Conservation (phyloP, 2,797 vertebrate species). For the Psittacula derbiana region DNA sequence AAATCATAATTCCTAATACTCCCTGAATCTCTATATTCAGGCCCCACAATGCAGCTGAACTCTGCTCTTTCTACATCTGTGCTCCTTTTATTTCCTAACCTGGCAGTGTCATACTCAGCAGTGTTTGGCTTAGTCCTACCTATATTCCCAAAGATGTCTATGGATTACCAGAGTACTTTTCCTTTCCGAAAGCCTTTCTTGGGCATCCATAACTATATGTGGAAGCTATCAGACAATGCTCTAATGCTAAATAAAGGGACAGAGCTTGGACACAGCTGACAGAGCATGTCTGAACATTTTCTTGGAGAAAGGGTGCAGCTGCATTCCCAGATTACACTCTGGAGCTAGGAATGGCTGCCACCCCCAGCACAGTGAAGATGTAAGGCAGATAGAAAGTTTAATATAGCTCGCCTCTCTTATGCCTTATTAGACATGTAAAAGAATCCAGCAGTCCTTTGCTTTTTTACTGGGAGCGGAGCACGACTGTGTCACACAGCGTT, state of each 20-base stretch:
- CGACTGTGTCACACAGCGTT: no score
- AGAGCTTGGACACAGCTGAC: conserved; percentile 82
- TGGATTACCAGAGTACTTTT: background rate
- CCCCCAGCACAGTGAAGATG: background rate
- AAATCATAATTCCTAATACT: background rate
- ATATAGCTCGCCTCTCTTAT: background rate
- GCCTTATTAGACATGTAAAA: background rate
- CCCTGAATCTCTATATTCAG: background rate
- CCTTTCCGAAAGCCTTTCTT: background rate
- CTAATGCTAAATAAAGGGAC: conserved; percentile 70
- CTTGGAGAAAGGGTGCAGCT: conserved; percentile 69
- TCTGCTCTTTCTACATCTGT: background rate
- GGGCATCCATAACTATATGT: background rate
- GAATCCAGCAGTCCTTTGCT: background rate
- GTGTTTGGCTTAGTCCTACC: background rate
- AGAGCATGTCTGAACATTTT: conserved; percentile 79
- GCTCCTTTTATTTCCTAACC: background rate
- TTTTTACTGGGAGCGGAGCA: background rate
- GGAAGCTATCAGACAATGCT: conserved; percentile 2
- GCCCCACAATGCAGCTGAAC: background rate
- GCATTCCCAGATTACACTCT: conserved; percentile 74
- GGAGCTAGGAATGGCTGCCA: conserved; percentile 66
- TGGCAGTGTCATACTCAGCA: background rate
- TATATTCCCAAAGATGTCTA: background rate
- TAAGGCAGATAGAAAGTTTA: background rate